phyloP scores from a whole-genome alignment of 35 echinoderm and acorn worm species.

The Holothuria glaberrima region DNA sequence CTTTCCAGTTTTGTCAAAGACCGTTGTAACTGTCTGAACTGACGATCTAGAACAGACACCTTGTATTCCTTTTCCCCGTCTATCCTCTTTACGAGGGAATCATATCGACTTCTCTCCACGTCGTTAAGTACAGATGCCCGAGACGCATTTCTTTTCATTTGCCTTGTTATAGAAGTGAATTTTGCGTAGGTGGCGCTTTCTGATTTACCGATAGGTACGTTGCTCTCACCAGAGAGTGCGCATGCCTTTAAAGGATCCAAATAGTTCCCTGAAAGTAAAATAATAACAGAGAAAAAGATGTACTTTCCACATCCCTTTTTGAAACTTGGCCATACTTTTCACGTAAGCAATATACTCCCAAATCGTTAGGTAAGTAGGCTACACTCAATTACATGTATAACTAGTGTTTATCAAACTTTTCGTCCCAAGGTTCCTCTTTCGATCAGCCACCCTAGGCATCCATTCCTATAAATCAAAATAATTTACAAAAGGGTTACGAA shows the following conservation, averaged over 20 bases:
- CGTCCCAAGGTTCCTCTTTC: no score
- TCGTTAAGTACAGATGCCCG: conserved; percentile 91
- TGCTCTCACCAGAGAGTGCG: conserved; percentile 79
- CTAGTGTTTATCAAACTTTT: no score
- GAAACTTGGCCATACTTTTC: no score
- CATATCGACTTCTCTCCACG: conserved; percentile 78
- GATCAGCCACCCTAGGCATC: no score
- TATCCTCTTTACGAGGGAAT: conserved; percentile 74
- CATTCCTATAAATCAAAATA: no score
- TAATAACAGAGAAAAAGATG: no score
- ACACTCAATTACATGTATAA: no score
- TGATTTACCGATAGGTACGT: conserved; percentile 72
- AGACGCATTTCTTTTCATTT: conserved; percentile 74
- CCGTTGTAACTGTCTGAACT: conserved; percentile 68
- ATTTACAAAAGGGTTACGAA: no score
- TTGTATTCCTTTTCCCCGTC: conserved; percentile 74
- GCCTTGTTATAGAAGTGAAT: conserved; percentile 71
- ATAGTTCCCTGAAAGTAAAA: conserved; percentile 76
- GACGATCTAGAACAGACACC: conserved; percentile 72
- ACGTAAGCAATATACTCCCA: no score
- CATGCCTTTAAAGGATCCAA: conserved; percentile 93
- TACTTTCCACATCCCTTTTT: no score
- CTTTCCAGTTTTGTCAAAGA: conserved; percentile 69
- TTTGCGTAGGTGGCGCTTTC: conserved; percentile 85
- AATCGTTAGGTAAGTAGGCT: no score